Evolutionary conservation across 2,797 vertebrate genomes (phyloP), one percentile per base, ranked within the genome.

Genomic region (Helostoma temminkii): DNA sequence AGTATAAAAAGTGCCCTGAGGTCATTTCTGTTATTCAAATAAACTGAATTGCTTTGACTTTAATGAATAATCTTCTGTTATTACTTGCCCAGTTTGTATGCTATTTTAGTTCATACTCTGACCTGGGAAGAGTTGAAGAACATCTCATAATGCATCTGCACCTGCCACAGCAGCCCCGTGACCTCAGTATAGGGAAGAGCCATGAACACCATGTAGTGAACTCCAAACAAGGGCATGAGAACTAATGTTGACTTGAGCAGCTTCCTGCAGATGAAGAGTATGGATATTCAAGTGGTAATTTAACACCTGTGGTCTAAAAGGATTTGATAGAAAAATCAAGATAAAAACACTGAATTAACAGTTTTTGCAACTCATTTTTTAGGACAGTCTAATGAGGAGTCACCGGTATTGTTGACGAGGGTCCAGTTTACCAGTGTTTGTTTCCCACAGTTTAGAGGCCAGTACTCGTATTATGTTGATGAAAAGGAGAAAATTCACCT

Each of bases 111-210:
- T 47, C 19, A 25, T 22, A 9, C 48, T 65, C 68, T 67, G 55
- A 96, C 95, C 95, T 96, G 95, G 16, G 92, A 94, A 15, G 95
- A 96, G 85, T 96, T 96, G 90, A 96, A 95, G 86, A 96, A 93
- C 94, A 96, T 96, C 87, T 96, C 95, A 6, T 95, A 96, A 88
- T 96, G 95, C 95, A 96, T 96, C 87, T 96, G 95, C 53, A 96
- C 93, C 83, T 95, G 95, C 95, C 95, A 96, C 45, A 96, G 91
- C 65, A 94, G 74, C 30, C 94, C 94, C 0, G 86, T 92, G 19
- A 95, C 93, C 62, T 95, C 94, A 0, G 95, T 96, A 84, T 96
- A 96, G 5, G 95, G 95, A 21, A 95, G 90, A 50, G 94, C 95
- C 93, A 95, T 95, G 73, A 96, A 96, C 55, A 95, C 90, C 82